phyloP scores from a whole-genome alignment of 2,888 invertebrate species.

The Chrysolina haemoptera region DNA sequence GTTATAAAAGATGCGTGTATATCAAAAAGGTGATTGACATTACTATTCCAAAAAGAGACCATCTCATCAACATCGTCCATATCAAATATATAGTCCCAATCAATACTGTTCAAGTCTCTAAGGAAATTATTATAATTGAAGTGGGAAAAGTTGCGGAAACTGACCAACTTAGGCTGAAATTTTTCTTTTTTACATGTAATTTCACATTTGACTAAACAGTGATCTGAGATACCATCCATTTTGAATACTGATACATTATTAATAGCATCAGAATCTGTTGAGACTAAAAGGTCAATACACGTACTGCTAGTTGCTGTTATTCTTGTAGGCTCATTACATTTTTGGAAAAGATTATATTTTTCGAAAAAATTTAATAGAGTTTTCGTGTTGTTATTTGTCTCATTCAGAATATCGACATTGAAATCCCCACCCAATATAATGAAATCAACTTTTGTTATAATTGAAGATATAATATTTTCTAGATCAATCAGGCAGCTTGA shows the following conservation, averaged over 20 bases:
- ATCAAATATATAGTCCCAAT: not conserved
- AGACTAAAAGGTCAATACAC: constrained; percentile 18
- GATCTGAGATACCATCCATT: constrained; percentile 30
- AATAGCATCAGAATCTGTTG: not conserved
- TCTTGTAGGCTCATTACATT: constrained; percentile 7
- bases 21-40: not conserved
- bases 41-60: not conserved
- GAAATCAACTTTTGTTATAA: constrained; percentile 13
- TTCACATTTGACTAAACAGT: constrained; percentile 14
- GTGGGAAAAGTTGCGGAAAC: constrained; percentile 21
- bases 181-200: constrained; percentile 6
- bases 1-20: not conserved
- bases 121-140: constrained; percentile 6
- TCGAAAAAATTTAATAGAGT: not conserved
- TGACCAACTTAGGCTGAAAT: constrained; percentile 1
- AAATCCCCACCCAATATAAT: constrained; percentile 23
- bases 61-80: not conserved
- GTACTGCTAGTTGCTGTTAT: constrained; percentile 7
- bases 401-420: constrained; percentile 28
- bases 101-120: not conserved
- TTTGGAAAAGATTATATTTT: constrained; percentile 13
- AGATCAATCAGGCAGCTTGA: not conserved
- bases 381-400: not conserved
- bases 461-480: constrained; percentile 1
- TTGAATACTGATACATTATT: constrained; percentile 17